phyloP scores from a whole-genome alignment of 2,113 vertebrate species.

The Aythya baeri region DNA sequence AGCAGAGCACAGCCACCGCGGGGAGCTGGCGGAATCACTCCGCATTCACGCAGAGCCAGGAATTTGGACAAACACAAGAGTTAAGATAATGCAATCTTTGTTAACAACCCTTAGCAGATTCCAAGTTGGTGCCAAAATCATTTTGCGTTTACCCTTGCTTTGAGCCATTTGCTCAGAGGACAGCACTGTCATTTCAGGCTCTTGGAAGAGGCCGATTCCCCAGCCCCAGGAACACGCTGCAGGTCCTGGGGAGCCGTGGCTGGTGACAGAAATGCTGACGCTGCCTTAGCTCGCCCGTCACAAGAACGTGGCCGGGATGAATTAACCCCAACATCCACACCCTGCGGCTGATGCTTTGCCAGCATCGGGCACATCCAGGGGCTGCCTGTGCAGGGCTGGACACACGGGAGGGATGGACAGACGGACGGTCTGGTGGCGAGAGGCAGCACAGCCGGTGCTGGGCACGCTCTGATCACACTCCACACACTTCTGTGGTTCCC shows the following conservation, averaged over 20 bases:
- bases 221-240: not conserved
- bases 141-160: not conserved
- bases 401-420: not conserved
- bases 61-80: not conserved
- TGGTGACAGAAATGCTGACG: slow-evolving; percentile 55
- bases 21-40: not conserved
- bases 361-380: not conserved
- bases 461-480: not conserved
- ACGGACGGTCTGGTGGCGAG: not conserved
- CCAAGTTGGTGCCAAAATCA: not conserved
- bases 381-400: rapidly evolving
- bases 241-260: not conserved
- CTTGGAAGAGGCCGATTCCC: slow-evolving; percentile 1
- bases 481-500: rapidly evolving
- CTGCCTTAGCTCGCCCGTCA: not conserved
- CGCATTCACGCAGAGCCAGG: not conserved
- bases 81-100: not conserved
- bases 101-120: not conserved
- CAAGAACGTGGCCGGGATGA: not conserved
- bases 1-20: rapidly evolving
- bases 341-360: not conserved
- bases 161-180: not conserved
- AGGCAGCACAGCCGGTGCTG: not conserved
- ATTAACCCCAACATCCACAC: not conserved
- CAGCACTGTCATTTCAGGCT: not conserved